Percentiles rank a stretch among this genome's conserved stretches.
phyloP scores from a whole-genome alignment of 1,140 invertebrate genomes.

The Caenorhabditis tropicalis region DNA sequence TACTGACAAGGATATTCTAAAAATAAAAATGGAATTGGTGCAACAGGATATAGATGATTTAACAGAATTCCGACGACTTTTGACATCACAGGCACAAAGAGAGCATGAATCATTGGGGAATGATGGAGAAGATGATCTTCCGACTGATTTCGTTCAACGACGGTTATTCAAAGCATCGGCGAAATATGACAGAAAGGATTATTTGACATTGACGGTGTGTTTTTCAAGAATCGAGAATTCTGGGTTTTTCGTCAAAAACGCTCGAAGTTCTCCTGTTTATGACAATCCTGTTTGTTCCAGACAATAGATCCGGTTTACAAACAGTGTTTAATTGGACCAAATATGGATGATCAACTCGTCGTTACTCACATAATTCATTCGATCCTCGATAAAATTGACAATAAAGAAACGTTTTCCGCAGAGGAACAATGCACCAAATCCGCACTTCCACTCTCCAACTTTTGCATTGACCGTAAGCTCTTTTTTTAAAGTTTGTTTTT shows the following conservation, averaged over 20 bases:
- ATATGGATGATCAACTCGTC: background rate
- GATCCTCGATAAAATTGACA: background rate
- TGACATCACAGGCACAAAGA: background rate
- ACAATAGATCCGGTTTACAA: background rate
- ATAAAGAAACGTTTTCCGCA: background rate
- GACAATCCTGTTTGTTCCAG: background rate
- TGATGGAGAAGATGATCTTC: background rate
- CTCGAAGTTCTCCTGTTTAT: background rate
- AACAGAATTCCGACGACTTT: background rate
- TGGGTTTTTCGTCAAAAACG: background rate
- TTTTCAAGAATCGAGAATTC: background rate
- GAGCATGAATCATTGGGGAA: background rate
- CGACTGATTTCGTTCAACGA: background rate
- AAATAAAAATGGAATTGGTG: background rate
- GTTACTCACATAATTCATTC: background rate
- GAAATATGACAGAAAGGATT: background rate
- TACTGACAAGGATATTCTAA: background rate
- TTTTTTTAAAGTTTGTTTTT: background rate
- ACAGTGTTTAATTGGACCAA: background rate
- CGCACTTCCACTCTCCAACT: background rate
- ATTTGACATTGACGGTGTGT: background rate
- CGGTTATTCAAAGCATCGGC: background rate
- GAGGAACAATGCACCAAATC: background rate
- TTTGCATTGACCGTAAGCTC: constrained; percentile 13
- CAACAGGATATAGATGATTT: constrained; percentile 2